Base-by-base conservation (phyloP, 2,888 invertebrate genomes). In the Hirtodrosophila trivittata region DNA sequence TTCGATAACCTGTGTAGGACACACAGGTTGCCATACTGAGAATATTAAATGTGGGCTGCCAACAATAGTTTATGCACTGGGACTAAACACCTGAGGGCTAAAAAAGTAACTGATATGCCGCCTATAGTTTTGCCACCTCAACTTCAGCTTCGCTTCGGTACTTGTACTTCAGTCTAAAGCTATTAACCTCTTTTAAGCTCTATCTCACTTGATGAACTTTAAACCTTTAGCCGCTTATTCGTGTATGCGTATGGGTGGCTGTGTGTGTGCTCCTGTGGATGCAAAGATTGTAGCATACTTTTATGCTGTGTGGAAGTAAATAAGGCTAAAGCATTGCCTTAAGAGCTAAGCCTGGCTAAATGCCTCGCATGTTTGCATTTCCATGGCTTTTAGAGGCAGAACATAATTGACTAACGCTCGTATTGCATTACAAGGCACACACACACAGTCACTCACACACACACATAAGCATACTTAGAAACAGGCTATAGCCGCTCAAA, bases 171-270 rank as follows among this genome's bases (percentile, higher is more conserved):
- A 38, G 38, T 52, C 45, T 62, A 39, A 52, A 55, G 66, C 73
- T 78, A 77, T 82, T 78, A 77, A 73, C 73, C 82, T 70, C 64
- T 60, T 70, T 69, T 42, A 35, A 54, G 58, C 37, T 39, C 25
- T 54, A 59, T 38, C 54, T 38, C 55, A 62, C 41, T 63, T 71
- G 69, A 57, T 60, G 41, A 77, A 62, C 82, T 55, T 42, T 57
- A 63, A 66, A 52, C 71, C 41, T 38, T 63, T 46, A 58, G 57
- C 64, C 47, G 49, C 56, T 70, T 67, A 45, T 74, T 37, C 33
- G 38, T 58, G 13, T 39, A 26, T 33, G 26, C n/a, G 54, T 52
- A 33, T 56, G 42, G 26, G 9, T 52, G 37, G 12, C 12, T 42
- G 32, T 46, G 21, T 14, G 13, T 38, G 10, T 28, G 25, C 6